phyloP scores from a whole-genome alignment of 2,888 invertebrate species.

The Abrostola triplasia region DNA sequence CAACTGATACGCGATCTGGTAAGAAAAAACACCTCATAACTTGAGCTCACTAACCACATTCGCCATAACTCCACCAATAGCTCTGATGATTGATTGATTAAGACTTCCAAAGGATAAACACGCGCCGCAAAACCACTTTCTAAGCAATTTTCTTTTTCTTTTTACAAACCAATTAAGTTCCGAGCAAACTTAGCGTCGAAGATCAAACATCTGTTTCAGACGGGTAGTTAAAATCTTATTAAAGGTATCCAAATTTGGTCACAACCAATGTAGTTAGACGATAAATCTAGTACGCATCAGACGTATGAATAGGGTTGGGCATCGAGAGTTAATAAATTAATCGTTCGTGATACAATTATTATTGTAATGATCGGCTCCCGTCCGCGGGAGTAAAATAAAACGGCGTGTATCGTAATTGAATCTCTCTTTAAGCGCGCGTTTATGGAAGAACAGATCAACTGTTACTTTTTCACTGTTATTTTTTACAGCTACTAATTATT shows the following conservation, averaged over 20 bases:
- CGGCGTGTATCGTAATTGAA: conserved; percentile 83
- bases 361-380: conserved; percentile 82
- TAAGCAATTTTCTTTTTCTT: not conserved
- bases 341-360: conserved; percentile 84
- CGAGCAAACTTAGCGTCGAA: conserved; percentile 11
- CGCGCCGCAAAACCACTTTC: not conserved
- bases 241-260: conserved; percentile 57
- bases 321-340: conserved; percentile 78
- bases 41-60: not conserved
- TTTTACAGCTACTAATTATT: conserved; percentile 40
- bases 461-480: conserved; percentile 54
- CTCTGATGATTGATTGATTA: not conserved
- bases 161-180: not conserved
- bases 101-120: not conserved
- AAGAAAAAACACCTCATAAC: not conserved
- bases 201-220: conserved; percentile 33
- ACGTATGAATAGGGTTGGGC: conserved; percentile 74
- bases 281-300: conserved; percentile 65
- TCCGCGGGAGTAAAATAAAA: conserved; percentile 64
- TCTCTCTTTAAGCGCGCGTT: conserved; percentile 69
- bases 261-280: conserved; percentile 50
- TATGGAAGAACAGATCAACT: conserved; percentile 45
- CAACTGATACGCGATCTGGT: not conserved
- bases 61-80: not conserved
- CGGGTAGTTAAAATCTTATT: conserved; percentile 52